These are phyloP conservation scores for Selenia dentaria DNA, from an alignment of 2,888 invertebrate genomes.

Conservation along the genomic window DNA sequence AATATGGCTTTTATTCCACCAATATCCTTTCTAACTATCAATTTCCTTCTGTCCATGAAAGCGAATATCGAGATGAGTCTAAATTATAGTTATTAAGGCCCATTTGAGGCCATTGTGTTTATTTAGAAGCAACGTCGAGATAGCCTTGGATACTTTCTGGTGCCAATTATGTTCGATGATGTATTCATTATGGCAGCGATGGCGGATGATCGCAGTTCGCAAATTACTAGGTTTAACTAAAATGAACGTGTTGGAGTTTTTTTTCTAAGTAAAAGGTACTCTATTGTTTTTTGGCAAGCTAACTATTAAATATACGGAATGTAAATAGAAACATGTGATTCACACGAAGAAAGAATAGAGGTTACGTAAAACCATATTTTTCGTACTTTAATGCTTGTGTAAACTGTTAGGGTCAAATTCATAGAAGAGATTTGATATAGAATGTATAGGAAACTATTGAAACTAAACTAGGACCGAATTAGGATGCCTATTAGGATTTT, in stretches of 20 bases:
- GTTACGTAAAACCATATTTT: too few species aligned
- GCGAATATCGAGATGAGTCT: constrained; percentile 33
- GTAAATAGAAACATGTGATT: too few species aligned
- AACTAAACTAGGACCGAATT: too few species aligned
- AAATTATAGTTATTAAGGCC: constrained; percentile 54
- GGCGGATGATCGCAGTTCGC: constrained; percentile 42
- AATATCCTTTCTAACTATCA: constrained; percentile 14
- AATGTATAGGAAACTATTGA: too few species aligned
- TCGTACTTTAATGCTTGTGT: too few species aligned
- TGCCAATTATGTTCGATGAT: constrained; percentile 43
- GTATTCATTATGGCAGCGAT: constrained; percentile 16
- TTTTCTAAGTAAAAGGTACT: background rate
- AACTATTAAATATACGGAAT: too few species aligned
- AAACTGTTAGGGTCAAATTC: too few species aligned
- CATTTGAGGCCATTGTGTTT: constrained; percentile 46
- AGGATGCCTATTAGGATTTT: too few species aligned
- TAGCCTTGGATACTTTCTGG: constrained; percentile 34
- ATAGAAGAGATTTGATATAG: too few species aligned
- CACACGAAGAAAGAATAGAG: too few species aligned
- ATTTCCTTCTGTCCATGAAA: constrained; percentile 32
- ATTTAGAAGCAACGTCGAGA: constrained; percentile 31
- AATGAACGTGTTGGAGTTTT: background rate
- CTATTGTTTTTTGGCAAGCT: background rate
- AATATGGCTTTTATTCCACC: constrained; percentile 10
- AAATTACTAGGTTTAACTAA: constrained; percentile 25